A percentile compares a stretch with the other conserved stretches of the same genome.
phyloP scores from a whole-genome alignment of 1,140 invertebrate species.

The Drosophila repletoides region DNA sequence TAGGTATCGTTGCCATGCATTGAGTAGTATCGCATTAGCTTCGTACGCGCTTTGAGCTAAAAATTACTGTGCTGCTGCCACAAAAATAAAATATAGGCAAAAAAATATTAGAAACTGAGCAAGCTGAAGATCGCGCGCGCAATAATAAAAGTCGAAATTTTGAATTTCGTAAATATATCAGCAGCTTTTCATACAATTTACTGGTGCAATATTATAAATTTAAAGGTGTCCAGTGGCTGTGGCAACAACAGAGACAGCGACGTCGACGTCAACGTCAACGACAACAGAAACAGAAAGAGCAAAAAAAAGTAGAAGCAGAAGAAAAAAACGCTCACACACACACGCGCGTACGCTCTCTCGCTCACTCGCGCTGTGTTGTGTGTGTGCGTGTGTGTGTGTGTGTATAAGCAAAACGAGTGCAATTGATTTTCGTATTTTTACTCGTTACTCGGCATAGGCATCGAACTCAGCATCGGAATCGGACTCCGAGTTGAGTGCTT shows the following conservation, averaged over 20 bases:
- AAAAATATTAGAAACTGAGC: background rate
- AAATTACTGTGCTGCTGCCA: constrained; percentile 29
- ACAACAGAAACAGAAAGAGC: constrained; percentile 25
- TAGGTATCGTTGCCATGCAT: constrained; percentile 26
- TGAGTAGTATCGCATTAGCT: constrained; percentile 38
- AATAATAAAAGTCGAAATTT: constrained; percentile 22
- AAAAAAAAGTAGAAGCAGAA: constrained; percentile 30
- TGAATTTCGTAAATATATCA: no score
- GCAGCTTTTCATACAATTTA: constrained; percentile 28
- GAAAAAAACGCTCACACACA: constrained; percentile 35
- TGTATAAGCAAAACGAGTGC: constrained; percentile 51
- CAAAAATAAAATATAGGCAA: constrained; percentile 10
- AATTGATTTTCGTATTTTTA: constrained; percentile 40
- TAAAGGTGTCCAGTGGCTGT: background rate
- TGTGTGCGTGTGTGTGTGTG: constrained; percentile 30
- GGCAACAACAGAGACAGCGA: background rate
- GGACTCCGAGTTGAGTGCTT: constrained; percentile 2
- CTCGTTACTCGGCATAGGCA: constrained; percentile 20
- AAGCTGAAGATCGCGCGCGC: constrained; percentile 29
- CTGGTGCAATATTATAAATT: constrained; percentile 13
- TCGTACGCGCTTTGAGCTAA: constrained; percentile 53
- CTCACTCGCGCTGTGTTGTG: background rate
- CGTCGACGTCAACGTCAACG: constrained; percentile 5
- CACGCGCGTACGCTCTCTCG: constrained; percentile 27
- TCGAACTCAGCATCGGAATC: constrained; percentile 1